phyloP scores from a whole-genome alignment of 2,888 invertebrate genomes.

The Clitarchus hookeri region DNA sequence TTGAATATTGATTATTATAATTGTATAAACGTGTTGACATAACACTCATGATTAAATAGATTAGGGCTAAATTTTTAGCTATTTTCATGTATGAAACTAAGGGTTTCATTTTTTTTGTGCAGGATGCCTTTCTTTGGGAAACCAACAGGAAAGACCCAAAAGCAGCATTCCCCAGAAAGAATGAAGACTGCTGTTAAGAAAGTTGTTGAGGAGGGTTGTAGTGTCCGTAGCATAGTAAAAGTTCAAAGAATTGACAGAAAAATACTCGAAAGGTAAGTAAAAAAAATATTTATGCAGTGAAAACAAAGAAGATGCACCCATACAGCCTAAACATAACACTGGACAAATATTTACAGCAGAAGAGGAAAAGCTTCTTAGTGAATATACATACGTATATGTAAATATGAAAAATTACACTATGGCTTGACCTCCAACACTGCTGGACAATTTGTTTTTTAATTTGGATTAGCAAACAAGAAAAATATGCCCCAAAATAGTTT shows the following conservation, averaged over 20 bases:
- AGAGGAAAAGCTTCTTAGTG: background rate
- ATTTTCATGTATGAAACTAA: too few species aligned
- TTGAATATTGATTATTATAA: too few species aligned
- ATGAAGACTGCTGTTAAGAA: background rate
- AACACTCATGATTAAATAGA: too few species aligned
- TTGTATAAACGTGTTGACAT: too few species aligned
- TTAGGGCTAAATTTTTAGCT: too few species aligned
- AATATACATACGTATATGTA: slow-evolving; percentile 2
- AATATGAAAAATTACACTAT: slow-evolving; percentile 9
- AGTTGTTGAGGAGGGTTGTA: background rate
- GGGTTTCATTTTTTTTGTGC: background rate
- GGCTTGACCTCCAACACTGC: background rate
- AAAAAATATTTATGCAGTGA: background rate
- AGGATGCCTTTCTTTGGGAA: background rate
- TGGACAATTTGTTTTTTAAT: slow-evolving; percentile 12
- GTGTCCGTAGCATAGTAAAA: background rate
- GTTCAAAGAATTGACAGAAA: background rate
- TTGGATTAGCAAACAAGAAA: background rate
- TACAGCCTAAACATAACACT: background rate
- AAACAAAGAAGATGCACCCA: background rate
- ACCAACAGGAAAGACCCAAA: background rate
- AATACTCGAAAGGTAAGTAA: background rate
- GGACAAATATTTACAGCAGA: background rate
- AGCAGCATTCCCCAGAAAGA: background rate
- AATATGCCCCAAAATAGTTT: slow-evolving; percentile 11